Percentiles rank a stretch among this genome's conserved stretches.
phyloP scores from a whole-genome alignment of 1,140 invertebrate species.

The Drosophila aff. region DNA sequence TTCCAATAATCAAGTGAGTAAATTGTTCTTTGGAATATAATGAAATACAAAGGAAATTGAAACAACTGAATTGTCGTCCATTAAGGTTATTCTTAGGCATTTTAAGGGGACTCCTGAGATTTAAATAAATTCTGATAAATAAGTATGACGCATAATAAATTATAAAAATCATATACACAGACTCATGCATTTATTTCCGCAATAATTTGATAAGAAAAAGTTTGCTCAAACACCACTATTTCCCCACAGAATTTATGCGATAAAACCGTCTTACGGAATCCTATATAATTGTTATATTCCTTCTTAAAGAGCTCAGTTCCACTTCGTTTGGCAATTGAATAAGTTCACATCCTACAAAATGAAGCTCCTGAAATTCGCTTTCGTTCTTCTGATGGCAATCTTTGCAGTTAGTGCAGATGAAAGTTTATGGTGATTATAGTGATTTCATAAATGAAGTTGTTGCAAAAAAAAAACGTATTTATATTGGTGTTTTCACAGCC shows the following conservation, averaged over 20 bases:
- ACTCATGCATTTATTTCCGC: not conserved
- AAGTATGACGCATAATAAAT: not conserved
- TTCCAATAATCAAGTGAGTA: too few relatives aligned
- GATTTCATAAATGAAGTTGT: not conserved
- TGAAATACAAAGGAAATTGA: conserved; percentile 2
- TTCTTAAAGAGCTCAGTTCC: conserved; percentile 9
- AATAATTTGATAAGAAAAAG: conserved; percentile 7
- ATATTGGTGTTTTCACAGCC: not conserved
- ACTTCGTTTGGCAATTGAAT: conserved; percentile 5
- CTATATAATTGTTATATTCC: conserved; percentile 9
- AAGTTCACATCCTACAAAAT: not conserved
- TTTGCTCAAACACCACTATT: not conserved
- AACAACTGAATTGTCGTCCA: not conserved
- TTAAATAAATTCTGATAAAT: conserved; percentile 8
- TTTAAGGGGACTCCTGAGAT: not conserved
- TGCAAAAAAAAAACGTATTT: not conserved
- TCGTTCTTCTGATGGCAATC: not conserved
- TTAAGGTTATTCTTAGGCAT: not conserved
- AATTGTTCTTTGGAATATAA: not conserved
- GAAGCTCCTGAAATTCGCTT: conserved; percentile 1
- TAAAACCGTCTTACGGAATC: conserved; percentile 5
- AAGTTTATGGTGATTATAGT: not conserved
- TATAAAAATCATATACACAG: not conserved
- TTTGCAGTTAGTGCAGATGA: fast-evolving
- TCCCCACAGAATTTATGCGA: conserved; percentile 18